These are phyloP conservation scores for Delphinus delphis DNA, from an alignment of 2,113 vertebrate genomes.

Conservation along the genomic window DNA sequence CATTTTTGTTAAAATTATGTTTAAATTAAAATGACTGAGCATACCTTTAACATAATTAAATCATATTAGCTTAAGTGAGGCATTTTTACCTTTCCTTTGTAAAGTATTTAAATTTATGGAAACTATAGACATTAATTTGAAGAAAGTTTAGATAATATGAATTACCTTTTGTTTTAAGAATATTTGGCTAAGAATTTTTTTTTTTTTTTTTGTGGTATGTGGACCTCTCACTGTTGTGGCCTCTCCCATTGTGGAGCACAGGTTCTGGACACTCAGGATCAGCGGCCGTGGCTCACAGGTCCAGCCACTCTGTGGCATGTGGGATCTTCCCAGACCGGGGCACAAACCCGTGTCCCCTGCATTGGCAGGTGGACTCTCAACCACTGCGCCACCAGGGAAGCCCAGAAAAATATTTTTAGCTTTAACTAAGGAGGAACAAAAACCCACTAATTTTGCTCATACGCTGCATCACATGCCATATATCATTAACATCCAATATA, in stretches of 20 bases:
- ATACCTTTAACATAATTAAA: background rate
- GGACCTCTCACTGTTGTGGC: no score
- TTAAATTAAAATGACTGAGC: background rate
- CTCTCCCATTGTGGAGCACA: no score
- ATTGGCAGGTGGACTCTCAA: no score
- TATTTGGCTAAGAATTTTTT: background rate
- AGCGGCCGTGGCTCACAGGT: accelerated
- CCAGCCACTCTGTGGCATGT: no score
- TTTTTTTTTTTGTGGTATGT: no score
- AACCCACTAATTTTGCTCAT: background rate
- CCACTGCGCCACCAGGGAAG: no score
- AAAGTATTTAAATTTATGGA: background rate
- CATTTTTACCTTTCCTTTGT: background rate
- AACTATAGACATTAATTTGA: background rate
- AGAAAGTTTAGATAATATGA: background rate
- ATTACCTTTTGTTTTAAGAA: background rate
- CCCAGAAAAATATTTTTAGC: background rate
- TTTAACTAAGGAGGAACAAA: background rate
- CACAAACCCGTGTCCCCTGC: no score
- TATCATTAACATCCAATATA: background rate
- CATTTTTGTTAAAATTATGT: background rate
- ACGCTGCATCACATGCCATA: background rate
- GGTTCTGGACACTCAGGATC: no score
- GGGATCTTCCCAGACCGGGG: no score
- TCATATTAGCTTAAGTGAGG: background rate